Base-by-base conservation (phyloP, 1,140 invertebrate species). In the Zaprionus inermis region DNA sequence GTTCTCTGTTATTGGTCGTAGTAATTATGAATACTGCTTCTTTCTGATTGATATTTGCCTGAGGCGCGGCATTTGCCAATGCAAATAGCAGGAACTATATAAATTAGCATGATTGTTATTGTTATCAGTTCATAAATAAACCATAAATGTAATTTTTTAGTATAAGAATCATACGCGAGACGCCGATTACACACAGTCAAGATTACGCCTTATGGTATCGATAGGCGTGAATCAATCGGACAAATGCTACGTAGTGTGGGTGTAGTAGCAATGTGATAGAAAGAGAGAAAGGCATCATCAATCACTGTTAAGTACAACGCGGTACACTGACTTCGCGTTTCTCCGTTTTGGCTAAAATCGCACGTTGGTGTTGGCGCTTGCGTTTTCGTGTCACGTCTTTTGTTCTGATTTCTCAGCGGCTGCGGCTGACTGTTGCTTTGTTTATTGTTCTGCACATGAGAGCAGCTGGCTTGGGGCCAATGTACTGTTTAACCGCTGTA, bases 71-170 rank as follows among this genome's bases (percentile, higher is more conserved):
- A 59, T 41, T 67, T n/a, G n/a, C 28, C 51, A 49, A 55, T 65
- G 59, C 54, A 59, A 76, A 76, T 58, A 66, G 18, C 22, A 22
- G 46, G 55, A 18, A 32, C 34, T 52, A 36, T 49, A 12, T 44
- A n/a, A 32, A 57, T 24, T 44, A 41, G 58, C 41, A 18, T 54
- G 24, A 11, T 65, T 74, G 46, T 60, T 22, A 49, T 49, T 78
- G 44, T 63, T 76, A 68, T 77, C 71, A 69, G 52, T 28, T 56
- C n/a, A 75, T 65, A 70, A 78, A 65, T 66, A 44, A 61, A 66
- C 49, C 18, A 59, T 63, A 51, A 49, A 44, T 69, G 72, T 74
- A 74, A 74, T 63, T 57, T 41, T 68, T 65, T 56, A 38, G 22
- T 72, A 66, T 16, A 41, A 44, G 38, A 4, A 32, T 20, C 22